phyloP scores from a whole-genome alignment of 2,888 invertebrate genomes.

The Drosophila tanythrix region DNA sequence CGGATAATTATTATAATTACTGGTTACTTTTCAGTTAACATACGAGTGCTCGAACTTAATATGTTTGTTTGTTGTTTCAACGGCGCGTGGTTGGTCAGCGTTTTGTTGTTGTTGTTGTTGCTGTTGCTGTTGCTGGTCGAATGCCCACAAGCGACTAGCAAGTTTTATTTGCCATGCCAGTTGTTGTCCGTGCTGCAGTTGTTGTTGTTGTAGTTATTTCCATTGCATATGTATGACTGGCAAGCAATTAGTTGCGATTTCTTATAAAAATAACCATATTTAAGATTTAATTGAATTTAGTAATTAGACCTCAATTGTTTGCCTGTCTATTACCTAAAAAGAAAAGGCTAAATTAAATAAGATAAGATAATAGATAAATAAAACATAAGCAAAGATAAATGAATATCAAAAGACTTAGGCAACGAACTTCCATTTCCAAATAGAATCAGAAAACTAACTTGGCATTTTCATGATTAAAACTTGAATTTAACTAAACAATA shows the following conservation, averaged over 20 bases:
- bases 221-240: conserved; percentile 43
- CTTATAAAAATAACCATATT: conserved; percentile 51
- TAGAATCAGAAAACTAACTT: neutral
- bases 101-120: conserved; percentile 21
- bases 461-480: neutral
- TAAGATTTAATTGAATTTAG: conserved; percentile 61
- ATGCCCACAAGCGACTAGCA: conserved; percentile 52
- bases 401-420: conserved; percentile 36
- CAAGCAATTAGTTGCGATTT: conserved; percentile 59
- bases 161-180: conserved; percentile 35
- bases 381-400: neutral
- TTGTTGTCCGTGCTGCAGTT: conserved; percentile 14
- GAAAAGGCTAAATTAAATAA: conserved; percentile 14
- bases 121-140: conserved; percentile 30
- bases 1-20: conserved; percentile 81
- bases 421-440: conserved; percentile 17
- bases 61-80: conserved; percentile 24
- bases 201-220: conserved; percentile 13
- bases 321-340: conserved; percentile 41
- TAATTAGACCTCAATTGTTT: conserved; percentile 51
- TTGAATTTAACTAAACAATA: neutral
- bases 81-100: conserved; percentile 20
- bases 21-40: conserved; percentile 75
- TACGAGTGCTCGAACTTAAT: conserved; percentile 40
- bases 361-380: neutral